Conservation (phyloP, 2,113 vertebrate genomes). For the Sceloporus undulatus region DNA sequence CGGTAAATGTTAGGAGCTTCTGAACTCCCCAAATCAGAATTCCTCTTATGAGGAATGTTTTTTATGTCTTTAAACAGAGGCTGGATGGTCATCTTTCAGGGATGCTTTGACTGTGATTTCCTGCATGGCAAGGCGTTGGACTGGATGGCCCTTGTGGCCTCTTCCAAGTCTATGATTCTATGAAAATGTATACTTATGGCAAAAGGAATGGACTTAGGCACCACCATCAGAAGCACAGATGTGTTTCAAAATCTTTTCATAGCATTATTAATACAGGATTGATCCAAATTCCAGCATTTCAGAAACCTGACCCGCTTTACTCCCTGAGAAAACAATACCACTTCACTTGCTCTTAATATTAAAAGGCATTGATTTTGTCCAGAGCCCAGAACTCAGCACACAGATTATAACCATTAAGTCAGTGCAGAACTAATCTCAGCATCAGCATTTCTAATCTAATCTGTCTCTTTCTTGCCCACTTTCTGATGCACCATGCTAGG, state of each 20-base stretch:
- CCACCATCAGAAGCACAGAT: background rate
- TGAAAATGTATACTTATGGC: no score
- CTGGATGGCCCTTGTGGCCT: no score
- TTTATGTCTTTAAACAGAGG: no score
- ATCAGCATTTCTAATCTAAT: constrained; percentile 22
- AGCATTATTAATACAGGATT: constrained; percentile 5
- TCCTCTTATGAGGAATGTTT: background rate
- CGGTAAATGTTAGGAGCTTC: background rate
- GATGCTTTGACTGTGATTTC: no score
- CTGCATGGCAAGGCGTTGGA: no score
- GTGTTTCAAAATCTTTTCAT: constrained; percentile 15
- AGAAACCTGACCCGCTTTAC: constrained; percentile 5
- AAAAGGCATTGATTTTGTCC: background rate
- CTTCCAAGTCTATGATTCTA: no score
- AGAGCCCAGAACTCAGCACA: background rate
- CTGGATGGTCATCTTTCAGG: no score
- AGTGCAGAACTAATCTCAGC: constrained; percentile 2
- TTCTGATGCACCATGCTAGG: background rate
- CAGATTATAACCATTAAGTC: constrained; percentile 36
- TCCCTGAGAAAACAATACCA: background rate
- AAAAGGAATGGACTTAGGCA: background rate
- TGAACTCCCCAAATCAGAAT: background rate
- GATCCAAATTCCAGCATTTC: constrained; percentile 16
- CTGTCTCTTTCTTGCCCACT: constrained; percentile 1
- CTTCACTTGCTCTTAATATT: constrained; percentile 25